A percentile compares a stretch with the other conserved stretches of the same genome.
Conservation (phyloP, 1,140 invertebrate species). For the Anoplophora glabripennis region DNA sequence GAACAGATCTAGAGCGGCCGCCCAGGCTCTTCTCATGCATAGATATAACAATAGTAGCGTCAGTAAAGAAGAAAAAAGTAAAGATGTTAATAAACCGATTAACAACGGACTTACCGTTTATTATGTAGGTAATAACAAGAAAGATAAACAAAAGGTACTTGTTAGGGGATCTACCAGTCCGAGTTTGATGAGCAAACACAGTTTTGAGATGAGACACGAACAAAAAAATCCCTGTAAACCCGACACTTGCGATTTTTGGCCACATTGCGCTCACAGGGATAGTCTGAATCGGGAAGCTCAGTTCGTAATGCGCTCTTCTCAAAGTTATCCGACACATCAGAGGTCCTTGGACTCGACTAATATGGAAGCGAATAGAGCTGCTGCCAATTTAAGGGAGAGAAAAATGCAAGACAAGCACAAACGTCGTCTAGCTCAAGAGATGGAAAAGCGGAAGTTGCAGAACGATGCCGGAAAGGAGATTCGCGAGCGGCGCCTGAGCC, state of each 20-base stretch:
- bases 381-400: constrained; percentile 5
- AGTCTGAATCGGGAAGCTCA: constrained; percentile 30
- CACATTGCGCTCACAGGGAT: constrained; percentile 55
- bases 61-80: constrained; percentile 45
- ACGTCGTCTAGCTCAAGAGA: constrained; percentile 44
- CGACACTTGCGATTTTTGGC: constrained; percentile 58
- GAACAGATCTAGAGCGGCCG: constrained; percentile 52
- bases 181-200: constrained; percentile 29
- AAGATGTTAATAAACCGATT: constrained; percentile 40
- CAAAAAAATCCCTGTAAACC: constrained; percentile 49
- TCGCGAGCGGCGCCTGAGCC: constrained; percentile 18
- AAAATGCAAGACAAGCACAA: constrained; percentile 23
- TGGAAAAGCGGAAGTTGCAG: constrained; percentile 40
- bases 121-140: constrained; percentile 46
- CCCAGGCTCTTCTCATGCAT: constrained; percentile 51
- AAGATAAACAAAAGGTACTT: constrained; percentile 46
- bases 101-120: constrained; percentile 52
- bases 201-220: constrained; percentile 30
- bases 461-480: not conserved
- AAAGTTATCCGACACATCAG: constrained; percentile 57
- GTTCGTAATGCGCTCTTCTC: constrained; percentile 54
- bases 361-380: constrained; percentile 3
- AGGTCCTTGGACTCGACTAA: constrained; percentile 38
- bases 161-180: constrained; percentile 54
- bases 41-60: constrained; percentile 48